phyloP scores from a whole-genome alignment of 1,140 invertebrate genomes.

The Solenopsis fugax region DNA sequence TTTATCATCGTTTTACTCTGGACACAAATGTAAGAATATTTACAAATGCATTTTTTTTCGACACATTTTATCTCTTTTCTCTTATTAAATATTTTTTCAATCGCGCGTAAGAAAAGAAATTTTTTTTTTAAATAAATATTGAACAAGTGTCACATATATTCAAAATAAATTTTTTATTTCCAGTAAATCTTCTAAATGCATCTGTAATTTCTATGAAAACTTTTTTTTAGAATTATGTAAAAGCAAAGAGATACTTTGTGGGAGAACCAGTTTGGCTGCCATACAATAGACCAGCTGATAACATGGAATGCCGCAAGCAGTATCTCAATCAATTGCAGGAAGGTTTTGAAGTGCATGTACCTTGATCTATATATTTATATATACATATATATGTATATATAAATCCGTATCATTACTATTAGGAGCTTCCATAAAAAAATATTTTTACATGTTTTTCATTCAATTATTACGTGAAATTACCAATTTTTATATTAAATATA shows the following conservation, averaged over 20 bases:
- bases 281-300: conserved; percentile 95
- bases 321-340: conserved; percentile 90
- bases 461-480: background rate
- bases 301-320: conserved; percentile 92
- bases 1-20: conserved; percentile 99
- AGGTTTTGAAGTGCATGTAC: conserved; percentile 83
- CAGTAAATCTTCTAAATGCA: background rate
- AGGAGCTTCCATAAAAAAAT: conserved; percentile 11
- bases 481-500: background rate
- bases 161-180: background rate
- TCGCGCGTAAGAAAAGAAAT: background rate
- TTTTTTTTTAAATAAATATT: background rate
- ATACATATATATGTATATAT: no score
- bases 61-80: background rate
- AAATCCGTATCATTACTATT: background rate
- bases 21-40: conserved; percentile 90
- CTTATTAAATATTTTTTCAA: background rate
- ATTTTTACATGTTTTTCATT: conserved; percentile 1
- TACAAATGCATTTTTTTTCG: background rate
- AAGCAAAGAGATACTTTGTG: conserved; percentile 95
- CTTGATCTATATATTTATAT: no score
- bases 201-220: conserved; percentile 1
- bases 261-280: conserved; percentile 97
- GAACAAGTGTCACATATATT: background rate
- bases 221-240: conserved; percentile 93